Evolutionary conservation across 1,140 invertebrate genomes (phyloP), one percentile per base, ranked within the genome.

Genomic region (Bombus vancouverensis): DNA sequence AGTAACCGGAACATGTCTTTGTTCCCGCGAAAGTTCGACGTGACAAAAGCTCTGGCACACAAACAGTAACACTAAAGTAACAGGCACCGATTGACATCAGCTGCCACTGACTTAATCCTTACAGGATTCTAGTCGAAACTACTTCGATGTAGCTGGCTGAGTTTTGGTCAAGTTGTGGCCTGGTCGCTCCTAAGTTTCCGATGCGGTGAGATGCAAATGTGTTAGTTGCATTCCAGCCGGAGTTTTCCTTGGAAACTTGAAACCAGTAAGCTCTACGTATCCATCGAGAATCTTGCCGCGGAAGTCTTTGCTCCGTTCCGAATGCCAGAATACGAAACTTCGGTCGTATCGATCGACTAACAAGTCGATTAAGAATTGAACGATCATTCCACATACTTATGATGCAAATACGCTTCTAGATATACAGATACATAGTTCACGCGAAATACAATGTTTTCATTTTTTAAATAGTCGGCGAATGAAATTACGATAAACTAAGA

Each of bases 201-300:
- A n/a, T 34, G n/a, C 68, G 72, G 77, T 66, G 28, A 37, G 89
- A 91, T 90, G 90, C 87, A 90, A 92, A 92, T 89, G 89, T 86
- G 85, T 91, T 87, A 89, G 86, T 90, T 85, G 89, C 89, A 91
- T 92, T 92, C 88, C 86, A 81, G n/a, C 15, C 71, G 15, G 74
- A 90, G 79, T 89, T 89, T 90, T 90, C 89, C 78, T 79, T 79
- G 39, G 62, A 81, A 89, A 90, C 81, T 89, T 89, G 47, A 66
- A 65, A 84, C 72, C 53, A 80, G 59, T 83, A 65, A 79, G 57
- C 84, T 82, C n/a, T 65, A 32, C 59, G 28, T 65, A 66, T 37
- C 18, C 57, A 62, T 28, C 74, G 42, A 25, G 37, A 66, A 65
- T 88, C 57, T 57, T 44, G n/a, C 34, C 0, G 8, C 18, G 79